phyloP scores from a whole-genome alignment of 2,113 vertebrate genomes.

The Datnioides undecimradiatus region DNA sequence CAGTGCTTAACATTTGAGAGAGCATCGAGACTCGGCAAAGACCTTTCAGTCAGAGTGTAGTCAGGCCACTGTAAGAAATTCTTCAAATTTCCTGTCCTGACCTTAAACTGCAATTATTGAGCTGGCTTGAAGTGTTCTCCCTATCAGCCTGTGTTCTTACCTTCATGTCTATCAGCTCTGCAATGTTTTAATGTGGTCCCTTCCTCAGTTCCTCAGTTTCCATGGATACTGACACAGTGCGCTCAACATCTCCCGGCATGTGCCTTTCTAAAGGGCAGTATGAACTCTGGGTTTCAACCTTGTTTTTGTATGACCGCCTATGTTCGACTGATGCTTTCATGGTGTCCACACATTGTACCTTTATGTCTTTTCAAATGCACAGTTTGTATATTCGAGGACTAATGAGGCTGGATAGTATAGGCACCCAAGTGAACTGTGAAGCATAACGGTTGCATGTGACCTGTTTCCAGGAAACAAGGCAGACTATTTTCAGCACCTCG shows the following conservation, averaged over 20 bases:
- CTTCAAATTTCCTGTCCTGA: constrained; percentile 44
- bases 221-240: constrained; percentile 85
- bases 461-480: constrained; percentile 69
- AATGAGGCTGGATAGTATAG: constrained; percentile 51
- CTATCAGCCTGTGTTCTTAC: constrained; percentile 39
- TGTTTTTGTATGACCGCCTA: constrained; percentile 30
- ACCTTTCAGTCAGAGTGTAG: constrained; percentile 34
- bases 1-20: constrained; percentile 1
- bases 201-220: constrained; percentile 81
- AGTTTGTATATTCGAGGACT: constrained; percentile 19
- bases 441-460: constrained; percentile 57
- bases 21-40: background rate
- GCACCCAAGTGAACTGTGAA: constrained; percentile 41
- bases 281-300: constrained; percentile 75
- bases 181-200: constrained; percentile 74
- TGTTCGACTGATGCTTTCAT: background rate
- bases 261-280: constrained; percentile 84
- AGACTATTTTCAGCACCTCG: constrained; percentile 75
- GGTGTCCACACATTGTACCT: constrained; percentile 11
- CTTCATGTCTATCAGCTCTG: constrained; percentile 71
- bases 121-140: constrained; percentile 19
- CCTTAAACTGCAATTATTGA: constrained; percentile 57
- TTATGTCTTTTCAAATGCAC: constrained; percentile 24
- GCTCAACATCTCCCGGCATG: constrained; percentile 81
- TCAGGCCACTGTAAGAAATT: constrained; percentile 5